Evolutionary conservation across 2,888 invertebrate genomes (phyloP), one percentile per base, ranked within the genome.

Genomic region (Mellilla xanthometata): DNA sequence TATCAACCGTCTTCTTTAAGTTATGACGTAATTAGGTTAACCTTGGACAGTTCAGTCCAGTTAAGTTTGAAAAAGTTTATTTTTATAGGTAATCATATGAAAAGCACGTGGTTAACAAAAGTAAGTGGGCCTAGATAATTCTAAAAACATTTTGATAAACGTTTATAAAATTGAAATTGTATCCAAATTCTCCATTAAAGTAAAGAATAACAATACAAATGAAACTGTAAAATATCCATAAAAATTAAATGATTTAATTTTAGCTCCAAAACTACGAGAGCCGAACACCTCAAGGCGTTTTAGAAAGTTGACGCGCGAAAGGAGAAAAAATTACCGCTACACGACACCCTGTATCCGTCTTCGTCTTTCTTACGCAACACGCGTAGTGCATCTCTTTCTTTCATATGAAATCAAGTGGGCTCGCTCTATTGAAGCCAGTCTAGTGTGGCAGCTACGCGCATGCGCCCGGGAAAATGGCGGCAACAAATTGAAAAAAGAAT

Each of bases 301-400:
- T 89, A 89, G 88, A 89, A 89, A 89, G 88, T 87, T 75, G 81
- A 79, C 73, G 78, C 77, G 77, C 77, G 82, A 87, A 86, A 84
- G 85, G 84, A 75, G 79, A 81, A 86, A 88, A 89, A 81, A 80
- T 65, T 86, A 87, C 87, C 88, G 88, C 87, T 88, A 87, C 75
- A 77, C 64, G 72, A 76, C 74, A 77, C 71, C 70, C 69, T 79
- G 67, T 79, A 72, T 48, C 64, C 52, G 28, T 79, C 81, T 65
- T 73, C 47, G 49, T 87, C 71, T 54, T 42, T 57, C 62, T 47
- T 36, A 13, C 2, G 2, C 13, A 41, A 58, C 49, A 19, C n/a
- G 33, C 28, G 71, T 74, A 27, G 53, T 34, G 54, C 58, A 10
- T 81, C 79, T 68, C 68, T 51, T 49, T 84, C 68, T 60, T 42